Base-by-base conservation (phyloP, 53 echinoderm and acorn worm genomes). In the Antedon mediterranea region DNA sequence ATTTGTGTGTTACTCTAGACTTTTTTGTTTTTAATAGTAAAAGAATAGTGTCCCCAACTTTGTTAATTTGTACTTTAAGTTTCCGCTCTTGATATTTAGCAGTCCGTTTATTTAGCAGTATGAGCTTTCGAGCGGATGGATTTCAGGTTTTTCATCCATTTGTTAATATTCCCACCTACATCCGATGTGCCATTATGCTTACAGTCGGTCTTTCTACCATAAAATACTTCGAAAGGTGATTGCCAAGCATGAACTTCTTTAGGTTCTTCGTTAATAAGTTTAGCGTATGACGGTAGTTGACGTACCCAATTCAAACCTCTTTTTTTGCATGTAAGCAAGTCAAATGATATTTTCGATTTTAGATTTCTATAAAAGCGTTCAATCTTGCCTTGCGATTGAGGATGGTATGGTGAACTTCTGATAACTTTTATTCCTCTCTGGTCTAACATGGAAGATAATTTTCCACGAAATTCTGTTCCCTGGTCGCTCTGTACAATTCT, bases 1-100 rank as follows among this genome's bases (percentile, higher is more conserved):
- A 28, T 79, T 79, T 79, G 71, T 79, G 33, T 30, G 71, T 28
- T 71, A 79, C 71, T 71, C 79, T 79, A n/a, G 71, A 79, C 37
- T 71, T 71, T 32, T 79, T 79, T 79, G 81, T 20, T 20, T 43
- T 73, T 14, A 37, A 73, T 73, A n/a, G 3, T 43, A 80, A 20
- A 32, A 80, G 80, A 29, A 34, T 28, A 0, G 3, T 80, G 73
- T 80, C 73, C 9, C 80, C 80, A 30, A 80, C 34, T 30, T 73
- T 34, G 73, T 80, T 80, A 30, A 34, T 80, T n/a, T 73, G 80
- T 34, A 80, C 73, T 34, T 80, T 73, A 14, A 34, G 80, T 32
- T 80, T 73, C 29, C 30, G 72, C 42, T 80, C 80, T 34, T 73
- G 80, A 29, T 29, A 80, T 72, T 42, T 34, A 32, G 32, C 26